phyloP scores from a whole-genome alignment of 2,113 vertebrate species.

The Alligator sinensis region DNA sequence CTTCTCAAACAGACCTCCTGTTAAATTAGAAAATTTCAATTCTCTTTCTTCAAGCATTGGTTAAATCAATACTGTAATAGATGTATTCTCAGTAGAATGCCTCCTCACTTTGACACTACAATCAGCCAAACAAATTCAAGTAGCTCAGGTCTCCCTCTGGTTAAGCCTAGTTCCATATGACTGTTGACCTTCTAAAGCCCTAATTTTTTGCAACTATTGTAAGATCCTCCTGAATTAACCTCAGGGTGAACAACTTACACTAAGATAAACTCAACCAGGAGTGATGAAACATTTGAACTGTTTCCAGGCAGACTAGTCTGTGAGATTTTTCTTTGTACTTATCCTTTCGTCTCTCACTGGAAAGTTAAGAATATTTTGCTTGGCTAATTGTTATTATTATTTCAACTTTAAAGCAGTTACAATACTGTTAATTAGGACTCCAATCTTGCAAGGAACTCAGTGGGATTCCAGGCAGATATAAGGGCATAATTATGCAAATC shows the following conservation, averaged over 20 bases:
- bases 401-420: background rate
- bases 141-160: conserved; percentile 40
- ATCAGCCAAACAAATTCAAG: conserved; percentile 76
- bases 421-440: background rate
- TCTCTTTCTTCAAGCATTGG: conserved; percentile 25
- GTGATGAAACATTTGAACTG: background rate
- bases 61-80: conserved; percentile 79
- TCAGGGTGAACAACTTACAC: background rate
- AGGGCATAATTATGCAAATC: background rate
- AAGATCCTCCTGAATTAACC: conserved; percentile 32
- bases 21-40: conserved; percentile 71
- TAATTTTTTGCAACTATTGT: background rate
- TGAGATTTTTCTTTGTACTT: background rate
- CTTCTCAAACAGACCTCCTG: conserved; percentile 55
- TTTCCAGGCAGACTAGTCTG: background rate
- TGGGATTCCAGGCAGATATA: background rate
- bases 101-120: conserved; percentile 66
- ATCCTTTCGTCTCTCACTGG: background rate
- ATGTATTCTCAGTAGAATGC: conserved; percentile 67
- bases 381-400: background rate
- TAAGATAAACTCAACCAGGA: background rate
- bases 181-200: conserved; percentile 19
- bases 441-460: background rate
- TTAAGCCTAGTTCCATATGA: background rate
- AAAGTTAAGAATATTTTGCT: background rate